These are phyloP conservation scores for Melanerpes aurifrons DNA, from an alignment of 2,113 vertebrate species.

Conservation along the genomic window DNA sequence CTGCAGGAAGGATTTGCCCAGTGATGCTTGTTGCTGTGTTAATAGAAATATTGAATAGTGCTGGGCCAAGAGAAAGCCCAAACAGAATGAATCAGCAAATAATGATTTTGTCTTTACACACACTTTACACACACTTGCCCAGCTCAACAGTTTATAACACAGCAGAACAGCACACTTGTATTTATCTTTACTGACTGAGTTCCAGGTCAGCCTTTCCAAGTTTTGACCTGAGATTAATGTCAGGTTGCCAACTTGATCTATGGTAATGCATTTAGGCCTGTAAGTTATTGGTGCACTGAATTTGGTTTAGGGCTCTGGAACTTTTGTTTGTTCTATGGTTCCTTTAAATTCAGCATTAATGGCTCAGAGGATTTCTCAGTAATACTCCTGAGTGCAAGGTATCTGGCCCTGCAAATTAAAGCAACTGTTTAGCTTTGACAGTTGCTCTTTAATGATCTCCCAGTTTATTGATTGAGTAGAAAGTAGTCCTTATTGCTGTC, in stretches of 20 bases:
- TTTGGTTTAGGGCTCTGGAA: neutral
- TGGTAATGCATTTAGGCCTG: neutral
- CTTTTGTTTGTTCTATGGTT: neutral
- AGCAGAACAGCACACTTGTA: neutral
- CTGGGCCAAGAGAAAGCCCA: neutral
- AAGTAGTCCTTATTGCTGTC: neutral
- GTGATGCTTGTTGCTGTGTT: neutral
- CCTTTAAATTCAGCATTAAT: neutral
- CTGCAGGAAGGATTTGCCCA: neutral
- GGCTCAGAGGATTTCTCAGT: neutral
- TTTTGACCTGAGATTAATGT: neutral
- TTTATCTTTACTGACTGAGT: neutral
- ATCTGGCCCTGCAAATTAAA: neutral
- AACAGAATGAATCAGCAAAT: neutral
- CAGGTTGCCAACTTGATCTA: neutral
- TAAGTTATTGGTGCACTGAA: neutral
- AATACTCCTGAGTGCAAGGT: neutral
- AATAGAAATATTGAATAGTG: neutral
- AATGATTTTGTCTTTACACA: neutral
- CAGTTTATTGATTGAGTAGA: neutral
- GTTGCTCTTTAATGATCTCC: neutral
- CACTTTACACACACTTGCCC: fast-evolving
- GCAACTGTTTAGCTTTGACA: neutral
- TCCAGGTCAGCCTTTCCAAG: neutral
- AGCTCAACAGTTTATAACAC: neutral